Conservation (phyloP, 2,888 invertebrate species). For the Thera obeliscata region DNA sequence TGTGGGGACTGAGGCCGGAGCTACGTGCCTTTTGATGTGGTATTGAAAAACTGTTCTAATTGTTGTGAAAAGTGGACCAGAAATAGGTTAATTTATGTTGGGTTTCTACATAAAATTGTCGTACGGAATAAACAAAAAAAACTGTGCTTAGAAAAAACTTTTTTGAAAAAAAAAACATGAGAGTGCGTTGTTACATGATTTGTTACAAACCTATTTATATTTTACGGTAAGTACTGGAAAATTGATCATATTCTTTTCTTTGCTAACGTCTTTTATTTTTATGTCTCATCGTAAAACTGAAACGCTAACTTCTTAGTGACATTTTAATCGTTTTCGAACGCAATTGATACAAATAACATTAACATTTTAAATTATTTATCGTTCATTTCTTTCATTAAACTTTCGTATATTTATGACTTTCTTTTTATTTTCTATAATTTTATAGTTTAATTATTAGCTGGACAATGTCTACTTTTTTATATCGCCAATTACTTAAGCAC, state of each 20-base stretch:
- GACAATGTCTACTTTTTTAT: not conserved
- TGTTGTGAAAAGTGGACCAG: slow-evolving; percentile 11
- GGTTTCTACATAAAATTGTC: not conserved
- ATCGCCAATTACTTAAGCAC: not conserved
- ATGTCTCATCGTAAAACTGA: slow-evolving; percentile 8
- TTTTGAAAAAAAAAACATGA: no score
- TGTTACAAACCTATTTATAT: no score
- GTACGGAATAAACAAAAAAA: not conserved
- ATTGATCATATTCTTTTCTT: not conserved
- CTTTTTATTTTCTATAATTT: not conserved
- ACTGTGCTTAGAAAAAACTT: no score
- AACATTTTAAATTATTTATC: slow-evolving; percentile 12
- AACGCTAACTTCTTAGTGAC: slow-evolving; percentile 6
- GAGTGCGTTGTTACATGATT: no score
- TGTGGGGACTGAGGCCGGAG: slow-evolving; percentile 48
- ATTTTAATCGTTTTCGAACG: slow-evolving; percentile 10
- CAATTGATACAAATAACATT: slow-evolving; percentile 12
- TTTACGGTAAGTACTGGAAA: no score
- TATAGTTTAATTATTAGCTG: not conserved
- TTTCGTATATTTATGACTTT: not conserved
- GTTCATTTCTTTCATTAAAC: not conserved
- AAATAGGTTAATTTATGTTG: not conserved
- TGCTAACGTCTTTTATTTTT: not conserved
- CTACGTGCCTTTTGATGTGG: slow-evolving; percentile 53
- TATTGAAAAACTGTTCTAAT: slow-evolving; percentile 36